A percentile compares a stretch with the other conserved stretches of the same genome.
Evolutionary conservation across 2,797 vertebrate genomes (phyloP).

Genomic region (Staurois parvus): DNA sequence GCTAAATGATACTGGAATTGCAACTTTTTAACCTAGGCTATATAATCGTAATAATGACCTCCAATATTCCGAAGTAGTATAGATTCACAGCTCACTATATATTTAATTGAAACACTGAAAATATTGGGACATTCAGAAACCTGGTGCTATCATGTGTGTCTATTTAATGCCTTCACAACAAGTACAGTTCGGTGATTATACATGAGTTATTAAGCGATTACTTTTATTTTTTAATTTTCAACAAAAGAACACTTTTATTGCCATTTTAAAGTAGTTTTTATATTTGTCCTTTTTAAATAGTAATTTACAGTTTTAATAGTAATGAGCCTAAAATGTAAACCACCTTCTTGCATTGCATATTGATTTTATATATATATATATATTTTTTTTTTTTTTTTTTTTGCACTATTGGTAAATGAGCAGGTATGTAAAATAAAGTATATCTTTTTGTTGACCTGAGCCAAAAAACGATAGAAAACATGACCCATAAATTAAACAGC

Average conservation of each 20-base stretch:
- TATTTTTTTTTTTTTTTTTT: not conserved
- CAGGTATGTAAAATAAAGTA: slow-evolving; percentile 7
- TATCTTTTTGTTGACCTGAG: slow-evolving; percentile 13
- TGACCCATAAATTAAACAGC: not conserved
- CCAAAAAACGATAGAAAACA: not conserved
- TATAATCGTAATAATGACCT: slow-evolving; percentile 76
- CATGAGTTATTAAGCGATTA: slow-evolving; percentile 33
- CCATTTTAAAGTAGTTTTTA: slow-evolving; percentile 30
- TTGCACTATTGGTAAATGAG: not conserved
- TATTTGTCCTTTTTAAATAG: not conserved
- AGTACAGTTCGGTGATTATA: slow-evolving; percentile 69
- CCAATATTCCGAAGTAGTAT: slow-evolving; percentile 76
- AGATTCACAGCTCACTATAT: slow-evolving; percentile 74
- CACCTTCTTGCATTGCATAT: slow-evolving; percentile 7
- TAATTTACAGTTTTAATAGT: slow-evolving; percentile 30
- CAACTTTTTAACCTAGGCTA: slow-evolving; percentile 77
- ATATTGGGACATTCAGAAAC: slow-evolving; percentile 82
- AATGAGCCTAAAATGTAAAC: slow-evolving; percentile 13
- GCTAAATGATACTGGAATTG: slow-evolving; percentile 88
- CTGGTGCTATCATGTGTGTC: slow-evolving; percentile 91
- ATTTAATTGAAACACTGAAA: slow-evolving; percentile 84
- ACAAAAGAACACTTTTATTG: slow-evolving; percentile 38
- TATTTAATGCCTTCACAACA: slow-evolving; percentile 83
- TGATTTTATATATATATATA: slow-evolving; percentile 18
- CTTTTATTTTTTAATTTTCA: slow-evolving; percentile 19